Evolutionary conservation across 2,888 invertebrate genomes (phyloP), one percentile per base, ranked within the genome.

Genomic region (Priocnemis perturbator): DNA sequence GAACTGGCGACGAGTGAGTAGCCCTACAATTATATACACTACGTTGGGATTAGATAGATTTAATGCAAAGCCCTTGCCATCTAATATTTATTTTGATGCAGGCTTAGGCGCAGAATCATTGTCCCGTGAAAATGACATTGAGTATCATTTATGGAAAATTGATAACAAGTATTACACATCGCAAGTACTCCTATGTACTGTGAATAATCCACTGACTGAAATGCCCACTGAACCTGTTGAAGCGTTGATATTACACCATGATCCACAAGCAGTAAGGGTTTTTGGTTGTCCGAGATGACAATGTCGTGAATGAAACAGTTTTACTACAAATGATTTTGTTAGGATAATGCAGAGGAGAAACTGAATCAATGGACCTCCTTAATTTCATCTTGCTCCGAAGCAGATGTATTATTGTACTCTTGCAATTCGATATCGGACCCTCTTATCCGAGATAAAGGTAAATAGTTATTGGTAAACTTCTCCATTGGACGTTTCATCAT

Each of bases 121-220:
- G 7, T 73, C 80, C 15, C 74, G 85, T 19, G 78, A 85, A 61
- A 84, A 86, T 17, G 83, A 87, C 58, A 75, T 87, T 9, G 79
- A 85, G 58, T 86, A 88, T 68, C 90, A 90, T 81, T 85, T 90
- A 0, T 93, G 93, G 92, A 90, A 90, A 71, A 91, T 94, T 69
- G 91, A 93, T 74, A 94, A 93, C 48, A 95, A 95, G 87, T 95
- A 95, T 89, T 95, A 95, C 83, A 91, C 91, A 55, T 91, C 93
- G 14, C 90, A 92, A 83, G 90, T 94, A 44, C 88, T 91, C 73
- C 81, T 95, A 20, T 91, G 92, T 79, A 89, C 91, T 0, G 87
- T 92, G 60, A 86, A 90, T 80, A 83, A 88, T 78, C 88, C 91
- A 62, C 89, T 91, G 21, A 88, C 89, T 69, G 87, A 91, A 74